These are phyloP conservation scores for Yoshiicerus persimilis DNA, from an alignment of 1,140 invertebrate species.

Conservation along the genomic window DNA sequence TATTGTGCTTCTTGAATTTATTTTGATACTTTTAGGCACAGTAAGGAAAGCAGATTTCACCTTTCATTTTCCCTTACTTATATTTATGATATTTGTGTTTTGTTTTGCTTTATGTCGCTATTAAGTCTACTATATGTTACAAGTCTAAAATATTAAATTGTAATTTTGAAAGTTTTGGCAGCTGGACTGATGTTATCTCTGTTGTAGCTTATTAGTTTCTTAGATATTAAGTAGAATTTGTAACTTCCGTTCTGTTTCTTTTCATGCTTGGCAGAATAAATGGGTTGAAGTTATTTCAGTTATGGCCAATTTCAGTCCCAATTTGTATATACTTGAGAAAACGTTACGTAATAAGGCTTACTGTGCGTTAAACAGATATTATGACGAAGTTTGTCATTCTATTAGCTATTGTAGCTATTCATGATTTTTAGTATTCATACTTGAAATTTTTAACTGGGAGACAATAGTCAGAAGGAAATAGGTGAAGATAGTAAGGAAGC, in stretches of 20 bases:
- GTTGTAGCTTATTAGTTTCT: background rate
- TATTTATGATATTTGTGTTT: no score
- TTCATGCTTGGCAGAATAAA: background rate
- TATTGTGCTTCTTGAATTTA: no score
- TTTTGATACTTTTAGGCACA: no score
- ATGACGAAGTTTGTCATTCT: no score
- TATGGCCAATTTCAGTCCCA: background rate
- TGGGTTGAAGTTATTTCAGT: background rate
- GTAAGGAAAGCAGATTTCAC: no score
- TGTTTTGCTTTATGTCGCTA: background rate
- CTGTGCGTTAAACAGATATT: no score
- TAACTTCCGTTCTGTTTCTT: background rate
- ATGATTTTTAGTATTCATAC: background rate
- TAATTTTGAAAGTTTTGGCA: background rate
- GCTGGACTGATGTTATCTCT: background rate
- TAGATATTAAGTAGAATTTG: background rate
- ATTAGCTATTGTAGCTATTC: no score
- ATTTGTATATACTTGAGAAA: no score
- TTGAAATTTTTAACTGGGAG: background rate
- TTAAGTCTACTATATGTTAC: background rate
- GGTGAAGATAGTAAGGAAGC: no score
- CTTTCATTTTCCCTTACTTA: no score
- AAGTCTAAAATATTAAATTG: background rate
- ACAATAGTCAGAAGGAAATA: background rate
- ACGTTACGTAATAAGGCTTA: no score